phyloP scores from a whole-genome alignment of 2,113 vertebrate species.

The Eudyptes chrysolophus region DNA sequence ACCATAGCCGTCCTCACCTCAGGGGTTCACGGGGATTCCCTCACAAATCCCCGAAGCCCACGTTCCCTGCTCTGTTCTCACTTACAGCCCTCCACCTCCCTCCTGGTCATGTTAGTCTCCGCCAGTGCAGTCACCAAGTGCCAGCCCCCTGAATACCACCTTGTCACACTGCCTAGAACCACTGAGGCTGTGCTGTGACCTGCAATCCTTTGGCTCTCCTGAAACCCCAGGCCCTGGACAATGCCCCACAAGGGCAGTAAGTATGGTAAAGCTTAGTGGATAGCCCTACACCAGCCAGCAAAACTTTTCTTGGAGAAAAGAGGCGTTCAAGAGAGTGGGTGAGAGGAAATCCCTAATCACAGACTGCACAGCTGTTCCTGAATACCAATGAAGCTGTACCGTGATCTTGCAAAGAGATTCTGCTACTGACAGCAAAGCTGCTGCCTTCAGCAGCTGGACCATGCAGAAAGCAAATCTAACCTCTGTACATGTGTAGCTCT shows the following conservation, averaged over 20 bases:
- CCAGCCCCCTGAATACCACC: not conserved
- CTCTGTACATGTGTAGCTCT: not conserved
- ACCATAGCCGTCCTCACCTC: not conserved
- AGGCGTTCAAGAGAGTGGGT: not conserved
- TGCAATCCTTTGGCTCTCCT: not conserved
- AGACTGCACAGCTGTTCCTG: not conserved
- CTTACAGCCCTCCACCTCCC: not conserved
- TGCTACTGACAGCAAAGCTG: not conserved
- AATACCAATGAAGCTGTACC: not conserved
- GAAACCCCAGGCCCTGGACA: not conserved
- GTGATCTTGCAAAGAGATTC: not conserved
- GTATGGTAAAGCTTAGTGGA: too few relatives aligned
- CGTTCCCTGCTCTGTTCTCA: rapidly evolving
- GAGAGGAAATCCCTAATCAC: not conserved
- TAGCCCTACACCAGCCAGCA: not conserved
- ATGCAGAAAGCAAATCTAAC: not conserved
- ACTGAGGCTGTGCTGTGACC: not conserved
- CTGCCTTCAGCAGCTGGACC: not conserved
- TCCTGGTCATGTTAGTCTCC: not conserved
- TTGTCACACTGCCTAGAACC: not conserved
- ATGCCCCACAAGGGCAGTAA: not conserved
- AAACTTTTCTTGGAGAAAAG: not conserved
- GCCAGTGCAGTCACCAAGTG: not conserved
- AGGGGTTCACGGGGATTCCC: not conserved
- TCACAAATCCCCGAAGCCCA: not conserved